Conservation (phyloP, 2,888 invertebrate genomes). For the Apamea crenata region DNA sequence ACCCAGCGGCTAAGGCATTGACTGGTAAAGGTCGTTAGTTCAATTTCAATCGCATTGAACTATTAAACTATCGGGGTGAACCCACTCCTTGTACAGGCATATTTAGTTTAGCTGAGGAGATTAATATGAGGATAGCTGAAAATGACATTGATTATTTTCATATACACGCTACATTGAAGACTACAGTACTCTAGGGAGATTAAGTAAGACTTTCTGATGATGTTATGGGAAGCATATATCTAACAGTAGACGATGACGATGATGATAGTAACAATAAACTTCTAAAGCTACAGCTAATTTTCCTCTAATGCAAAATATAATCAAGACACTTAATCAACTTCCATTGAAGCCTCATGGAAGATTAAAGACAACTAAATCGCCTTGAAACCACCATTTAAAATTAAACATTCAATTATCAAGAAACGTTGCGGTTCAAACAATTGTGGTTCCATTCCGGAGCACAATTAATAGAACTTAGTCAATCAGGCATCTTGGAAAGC, state of each 20-base stretch:
- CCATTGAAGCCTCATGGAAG: slow-evolving; percentile 34
- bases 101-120: slow-evolving; percentile 5
- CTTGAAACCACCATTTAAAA: slow-evolving; percentile 64
- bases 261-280: neutral
- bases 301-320: slow-evolving; percentile 21
- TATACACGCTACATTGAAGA: neutral
- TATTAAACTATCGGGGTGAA: slow-evolving; percentile 34
- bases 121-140: neutral
- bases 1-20: slow-evolving; percentile 43
- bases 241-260: neutral
- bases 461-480: slow-evolving; percentile 77
- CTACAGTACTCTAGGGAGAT: neutral
- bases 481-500: slow-evolving; percentile 74
- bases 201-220: neutral
- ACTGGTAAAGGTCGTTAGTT: slow-evolving; percentile 55
- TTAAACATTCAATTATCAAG: slow-evolving; percentile 69
- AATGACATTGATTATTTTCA: neutral
- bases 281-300: slow-evolving; percentile 18
- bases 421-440: slow-evolving; percentile 56
- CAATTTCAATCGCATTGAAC: slow-evolving; percentile 52
- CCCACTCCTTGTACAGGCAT: slow-evolving; percentile 12
- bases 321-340: slow-evolving; percentile 52
- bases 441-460: slow-evolving; percentile 49
- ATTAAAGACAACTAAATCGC: slow-evolving; percentile 48
- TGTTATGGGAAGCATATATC: neutral